Base-by-base conservation (phyloP, 2,888 invertebrate genomes). In the Aricia artaxerxes region DNA sequence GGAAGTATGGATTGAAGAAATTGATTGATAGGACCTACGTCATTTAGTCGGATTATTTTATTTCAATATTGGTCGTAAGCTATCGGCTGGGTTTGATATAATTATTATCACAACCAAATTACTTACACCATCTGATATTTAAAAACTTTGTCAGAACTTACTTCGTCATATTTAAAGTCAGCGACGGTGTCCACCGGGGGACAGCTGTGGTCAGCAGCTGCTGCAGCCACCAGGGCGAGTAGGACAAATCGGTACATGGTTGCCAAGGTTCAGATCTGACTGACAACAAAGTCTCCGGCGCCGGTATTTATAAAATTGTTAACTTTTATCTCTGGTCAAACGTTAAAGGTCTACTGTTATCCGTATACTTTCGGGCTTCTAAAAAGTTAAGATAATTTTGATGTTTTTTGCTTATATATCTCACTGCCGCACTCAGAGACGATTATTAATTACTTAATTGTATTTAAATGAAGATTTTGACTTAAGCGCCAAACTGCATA, bases 111-210 rank as follows among this genome's bases (percentile, higher is more conserved):
- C 9, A 6, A 49, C 49, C 3, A 49, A 49, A 49, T 49, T 49
- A 49, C 49, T 9, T 49, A 49, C 49, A 57, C 57, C 16, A 49
- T 57, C 4, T 57, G 16, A 4, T 57, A 57, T 57, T 16, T 57
- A 16, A 57, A 57, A 6, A 84, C 84, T 13, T 94, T 94, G 4
- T 73, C 79, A 85, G 96, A 84, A 73, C 73, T 85, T 82, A 87
- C 86, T n/a, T 84, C 89, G 31, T 89, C 86, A 1, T 91, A 80
- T 80, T 92, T 89, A 85, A 93, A 91, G 81, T 92, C 89, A 76
- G 88, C 86, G 11, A 91, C 88, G 4, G 90, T 86, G 81, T 90
- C 89, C 61, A 91, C 83, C 0, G 88, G 89, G 13, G 91, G 90
- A 77, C 92, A 93, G 44, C 9, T n/a, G 40, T 73, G 73, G 38